Conservation (phyloP, 2,888 invertebrate species). For the Lamellibrachia satsuma region DNA sequence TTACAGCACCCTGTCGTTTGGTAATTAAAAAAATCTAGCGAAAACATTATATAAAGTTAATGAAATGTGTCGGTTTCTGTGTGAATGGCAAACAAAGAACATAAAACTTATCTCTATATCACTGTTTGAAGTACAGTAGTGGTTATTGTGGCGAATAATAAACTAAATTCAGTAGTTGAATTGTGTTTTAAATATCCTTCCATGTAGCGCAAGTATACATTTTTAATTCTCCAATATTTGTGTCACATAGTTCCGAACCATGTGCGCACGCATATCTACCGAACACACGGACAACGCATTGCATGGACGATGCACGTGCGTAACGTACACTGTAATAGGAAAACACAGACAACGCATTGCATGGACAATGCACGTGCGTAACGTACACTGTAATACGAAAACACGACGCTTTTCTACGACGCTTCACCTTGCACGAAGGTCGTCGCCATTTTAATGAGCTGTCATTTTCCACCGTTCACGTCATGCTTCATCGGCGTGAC, state of each 20-base stretch:
- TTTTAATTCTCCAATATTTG: too few relatives aligned
- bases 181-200: too few relatives aligned
- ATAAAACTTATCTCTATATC: too few relatives aligned
- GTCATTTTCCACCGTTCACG: not conserved
- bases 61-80: too few relatives aligned
- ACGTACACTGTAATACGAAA: not conserved
- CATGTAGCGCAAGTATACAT: too few relatives aligned
- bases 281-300: not conserved
- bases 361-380: not conserved
- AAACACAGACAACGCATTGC: not conserved
- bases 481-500: constrained; percentile 5
- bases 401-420: not conserved
- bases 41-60: too few relatives aligned
- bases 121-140: too few relatives aligned
- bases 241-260: too few relatives aligned
- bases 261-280: too few relatives aligned
- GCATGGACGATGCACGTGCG: not conserved
- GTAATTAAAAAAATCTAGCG: not conserved
- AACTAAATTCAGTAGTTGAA: too few relatives aligned
- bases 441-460: constrained; percentile 17
- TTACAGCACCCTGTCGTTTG: not conserved
- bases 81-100: too few relatives aligned
- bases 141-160: too few relatives aligned
- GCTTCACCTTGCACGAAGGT: not conserved
- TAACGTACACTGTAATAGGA: not conserved